Evolutionary conservation across 2,888 invertebrate species (phyloP).

Genomic region (Eupithecia exiguata): DNA sequence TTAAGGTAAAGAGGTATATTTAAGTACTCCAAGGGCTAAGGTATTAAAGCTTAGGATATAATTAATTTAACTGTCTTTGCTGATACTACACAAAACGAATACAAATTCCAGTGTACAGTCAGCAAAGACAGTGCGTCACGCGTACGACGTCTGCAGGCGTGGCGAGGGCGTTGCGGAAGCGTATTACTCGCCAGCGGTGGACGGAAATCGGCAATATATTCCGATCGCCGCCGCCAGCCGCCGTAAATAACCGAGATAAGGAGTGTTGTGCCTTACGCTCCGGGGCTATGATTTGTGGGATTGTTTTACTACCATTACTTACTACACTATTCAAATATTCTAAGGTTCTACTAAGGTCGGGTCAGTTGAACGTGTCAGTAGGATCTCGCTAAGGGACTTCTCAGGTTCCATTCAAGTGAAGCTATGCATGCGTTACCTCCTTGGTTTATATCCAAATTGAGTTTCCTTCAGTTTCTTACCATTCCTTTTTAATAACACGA

Average conservation of each 20-base stretch:
- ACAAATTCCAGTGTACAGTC: constrained; percentile 10
- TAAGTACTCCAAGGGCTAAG: neutral
- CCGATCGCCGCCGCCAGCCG: constrained; percentile 56
- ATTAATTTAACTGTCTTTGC: neutral
- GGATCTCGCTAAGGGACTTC: neutral
- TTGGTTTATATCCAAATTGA: no score
- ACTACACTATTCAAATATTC: neutral
- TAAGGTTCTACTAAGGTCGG: neutral
- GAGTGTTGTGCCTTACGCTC: constrained; percentile 56
- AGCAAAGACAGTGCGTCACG: constrained; percentile 47
- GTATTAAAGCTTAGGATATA: neutral
- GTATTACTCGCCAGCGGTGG: constrained; percentile 79
- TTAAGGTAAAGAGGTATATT: no score
- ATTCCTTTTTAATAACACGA: no score
- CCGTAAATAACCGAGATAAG: constrained; percentile 69
- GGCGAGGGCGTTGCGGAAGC: constrained; percentile 74
- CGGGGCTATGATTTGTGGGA: constrained; percentile 39
- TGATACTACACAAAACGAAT: neutral
- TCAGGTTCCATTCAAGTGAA: neutral
- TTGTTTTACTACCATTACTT: constrained; percentile 27
- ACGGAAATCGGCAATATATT: constrained; percentile 80
- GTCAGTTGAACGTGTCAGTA: neutral
- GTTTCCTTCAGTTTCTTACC: no score
- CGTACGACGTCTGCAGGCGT: constrained; percentile 51
- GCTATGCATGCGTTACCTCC: no score